These are phyloP conservation scores for Conus canariensis DNA, from an alignment of 2,888 invertebrate species.

Conservation along the genomic window DNA sequence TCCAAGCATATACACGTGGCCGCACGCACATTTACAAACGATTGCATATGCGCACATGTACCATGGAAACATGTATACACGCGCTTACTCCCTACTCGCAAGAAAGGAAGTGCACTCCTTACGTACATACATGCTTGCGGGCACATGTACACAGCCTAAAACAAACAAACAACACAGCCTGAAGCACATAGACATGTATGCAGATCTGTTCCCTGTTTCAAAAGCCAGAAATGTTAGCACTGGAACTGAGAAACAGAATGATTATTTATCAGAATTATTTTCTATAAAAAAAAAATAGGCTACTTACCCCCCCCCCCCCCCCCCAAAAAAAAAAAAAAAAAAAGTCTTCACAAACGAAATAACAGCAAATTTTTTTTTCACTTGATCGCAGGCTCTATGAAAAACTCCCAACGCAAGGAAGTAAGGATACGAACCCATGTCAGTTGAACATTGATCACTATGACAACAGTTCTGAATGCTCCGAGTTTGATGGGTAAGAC, in stretches of 20 bases:
- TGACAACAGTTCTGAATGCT: constrained; percentile 39
- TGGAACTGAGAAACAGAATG: neutral
- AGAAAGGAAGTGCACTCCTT: neutral
- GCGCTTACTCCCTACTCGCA: too few species aligned
- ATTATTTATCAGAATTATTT: too few species aligned
- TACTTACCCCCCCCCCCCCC: too few species aligned
- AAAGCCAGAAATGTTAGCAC: neutral
- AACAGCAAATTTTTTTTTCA: too few species aligned
- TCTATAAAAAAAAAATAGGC: too few species aligned
- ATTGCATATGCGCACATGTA: too few species aligned
- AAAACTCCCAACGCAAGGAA: neutral
- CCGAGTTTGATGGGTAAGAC: constrained; percentile 62
- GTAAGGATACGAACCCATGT: neutral
- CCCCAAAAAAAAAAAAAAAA: too few species aligned
- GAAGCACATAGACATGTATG: neutral
- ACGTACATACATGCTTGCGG: neutral
- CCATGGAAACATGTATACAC: too few species aligned
- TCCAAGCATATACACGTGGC: too few species aligned
- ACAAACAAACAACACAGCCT: neutral
- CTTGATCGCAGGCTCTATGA: neutral
- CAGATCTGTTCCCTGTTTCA: neutral
- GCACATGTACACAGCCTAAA: neutral
- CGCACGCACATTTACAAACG: too few species aligned
- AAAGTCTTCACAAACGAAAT: too few species aligned
- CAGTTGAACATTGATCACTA: constrained; percentile 31